A percentile compares a stretch with the other conserved stretches of the same genome.
These are phyloP conservation scores for Spheniscus mendiculus DNA, from an alignment of 2,113 vertebrate species.

Conservation along the genomic window DNA sequence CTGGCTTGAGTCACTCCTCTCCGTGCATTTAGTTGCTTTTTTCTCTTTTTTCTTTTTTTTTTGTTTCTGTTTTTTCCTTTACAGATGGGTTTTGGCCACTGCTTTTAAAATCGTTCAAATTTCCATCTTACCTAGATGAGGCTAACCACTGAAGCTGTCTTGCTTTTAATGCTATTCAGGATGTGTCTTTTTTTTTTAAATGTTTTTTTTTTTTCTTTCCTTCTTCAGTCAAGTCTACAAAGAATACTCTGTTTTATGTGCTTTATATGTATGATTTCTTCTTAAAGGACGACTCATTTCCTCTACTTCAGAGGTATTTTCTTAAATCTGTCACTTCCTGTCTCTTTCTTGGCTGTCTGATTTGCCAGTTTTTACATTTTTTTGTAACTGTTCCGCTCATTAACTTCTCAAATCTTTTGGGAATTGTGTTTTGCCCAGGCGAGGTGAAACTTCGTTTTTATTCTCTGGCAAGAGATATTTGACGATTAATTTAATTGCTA, in stretches of 20 bases:
- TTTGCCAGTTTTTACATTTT: constrained; percentile 41
- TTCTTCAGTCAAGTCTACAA: constrained; percentile 40
- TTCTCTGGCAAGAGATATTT: constrained; percentile 44
- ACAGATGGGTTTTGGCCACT: background rate
- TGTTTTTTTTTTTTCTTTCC: background rate
- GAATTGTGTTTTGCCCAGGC: background rate
- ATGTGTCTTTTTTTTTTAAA: background rate
- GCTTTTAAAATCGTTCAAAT: background rate
- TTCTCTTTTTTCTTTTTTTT: background rate
- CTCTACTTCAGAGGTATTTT: constrained; percentile 59
- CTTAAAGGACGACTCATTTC: constrained; percentile 60
- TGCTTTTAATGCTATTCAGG: background rate
- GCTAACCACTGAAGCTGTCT: background rate
- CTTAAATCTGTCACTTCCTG: constrained; percentile 62
- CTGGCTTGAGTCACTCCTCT: background rate
- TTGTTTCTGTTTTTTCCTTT: background rate
- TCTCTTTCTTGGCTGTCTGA: constrained; percentile 32
- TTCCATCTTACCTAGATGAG: background rate
- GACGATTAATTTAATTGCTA: constrained; percentile 66
- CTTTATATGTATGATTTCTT: constrained; percentile 37
- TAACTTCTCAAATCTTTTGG: constrained; percentile 13
- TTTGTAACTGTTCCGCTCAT: background rate
- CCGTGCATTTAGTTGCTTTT: background rate
- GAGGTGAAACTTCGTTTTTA: constrained; percentile 8
- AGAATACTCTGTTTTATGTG: constrained; percentile 49